Evolutionary conservation across 2,113 vertebrate species (phyloP), one percentile per base, ranked within the genome.

Genomic region (Thalassarche chlororhynchos): DNA sequence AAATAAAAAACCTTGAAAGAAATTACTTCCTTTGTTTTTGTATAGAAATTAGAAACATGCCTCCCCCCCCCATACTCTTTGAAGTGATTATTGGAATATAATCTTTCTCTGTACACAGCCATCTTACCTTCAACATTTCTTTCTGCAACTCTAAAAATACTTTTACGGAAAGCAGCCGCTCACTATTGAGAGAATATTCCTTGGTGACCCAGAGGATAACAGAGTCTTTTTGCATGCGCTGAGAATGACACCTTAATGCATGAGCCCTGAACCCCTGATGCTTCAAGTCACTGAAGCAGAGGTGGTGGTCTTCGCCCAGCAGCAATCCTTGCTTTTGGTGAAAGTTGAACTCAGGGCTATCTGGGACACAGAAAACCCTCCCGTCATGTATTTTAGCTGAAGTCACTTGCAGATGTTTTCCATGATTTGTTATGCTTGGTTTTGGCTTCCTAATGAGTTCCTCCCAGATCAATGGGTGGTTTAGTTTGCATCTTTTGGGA

Each of bases 1-100:
- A 98, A 98, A 97, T 94, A 97, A 97, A 97, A 98, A 90, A 60
- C 76, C 76, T 96, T 95, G 70, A 96, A 98, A 97, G 94, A 95
- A 97, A 98, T 95, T 97, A 83, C 94, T 98, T 98, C 91, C 95
- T 98, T 98, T 97, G 92, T 97, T 98, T 97, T 96, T 87, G 49
- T 89, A 97, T 38, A 95, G 70, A 96, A 98, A 97, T 94, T 90
- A 90, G 77, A 97, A 97, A 97, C 72, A 96, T 88, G 74, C 54
- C 75, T 93, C 84, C 58, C 66, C 85, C 85, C 65, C 38, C 47
- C 40, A 32, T 77, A 90, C 71, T 86, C 90, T 97, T 96, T 96
- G 92, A 98, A 97, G 92, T 95, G 92, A 95, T 87, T 92, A 93
- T 97, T 98, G 94, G 90, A 97, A 92, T 94, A 86, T 88, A 90